phyloP scores from a whole-genome alignment of 2,797 vertebrate species.

The Apodemus agrarius region DNA sequence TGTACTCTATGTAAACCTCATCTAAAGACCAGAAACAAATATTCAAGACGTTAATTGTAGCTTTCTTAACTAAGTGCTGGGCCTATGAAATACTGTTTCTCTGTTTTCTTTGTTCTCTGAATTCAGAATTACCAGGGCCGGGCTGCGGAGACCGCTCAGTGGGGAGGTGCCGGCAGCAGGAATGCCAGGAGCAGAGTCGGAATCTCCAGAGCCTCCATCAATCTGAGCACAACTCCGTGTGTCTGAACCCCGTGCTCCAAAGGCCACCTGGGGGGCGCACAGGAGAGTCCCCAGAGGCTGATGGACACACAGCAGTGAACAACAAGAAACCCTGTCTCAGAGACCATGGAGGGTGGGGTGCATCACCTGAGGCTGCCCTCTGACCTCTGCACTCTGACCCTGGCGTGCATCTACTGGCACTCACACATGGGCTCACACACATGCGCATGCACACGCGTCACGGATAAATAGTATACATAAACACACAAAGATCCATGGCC shows the following conservation, averaged over 20 bases:
- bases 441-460: not conserved
- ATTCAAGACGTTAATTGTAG: not conserved
- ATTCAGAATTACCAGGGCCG: not conserved
- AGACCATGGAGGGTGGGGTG: not conserved
- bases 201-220: not conserved
- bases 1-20: not conserved
- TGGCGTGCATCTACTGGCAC: rapidly evolving
- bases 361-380: not conserved
- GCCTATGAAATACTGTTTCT: not conserved
- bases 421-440: not conserved
- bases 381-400: not conserved
- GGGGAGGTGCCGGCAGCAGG: too few relatives aligned
- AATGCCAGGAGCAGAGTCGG: not conserved
- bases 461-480: not conserved
- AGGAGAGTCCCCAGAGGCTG: not conserved
- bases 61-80: slow-evolving; percentile 35
- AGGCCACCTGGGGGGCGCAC: not conserved
- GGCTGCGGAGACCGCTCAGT: not conserved
- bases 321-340: not conserved
- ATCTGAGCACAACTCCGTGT: not conserved
- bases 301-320: not conserved
- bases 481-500: not conserved
- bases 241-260: not conserved
- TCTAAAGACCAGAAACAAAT: not conserved
- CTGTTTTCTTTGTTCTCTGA: not conserved